Evolutionary conservation across 1,140 invertebrate genomes (phyloP), one percentile per base, ranked within the genome.

Genomic region (Physella acuta): DNA sequence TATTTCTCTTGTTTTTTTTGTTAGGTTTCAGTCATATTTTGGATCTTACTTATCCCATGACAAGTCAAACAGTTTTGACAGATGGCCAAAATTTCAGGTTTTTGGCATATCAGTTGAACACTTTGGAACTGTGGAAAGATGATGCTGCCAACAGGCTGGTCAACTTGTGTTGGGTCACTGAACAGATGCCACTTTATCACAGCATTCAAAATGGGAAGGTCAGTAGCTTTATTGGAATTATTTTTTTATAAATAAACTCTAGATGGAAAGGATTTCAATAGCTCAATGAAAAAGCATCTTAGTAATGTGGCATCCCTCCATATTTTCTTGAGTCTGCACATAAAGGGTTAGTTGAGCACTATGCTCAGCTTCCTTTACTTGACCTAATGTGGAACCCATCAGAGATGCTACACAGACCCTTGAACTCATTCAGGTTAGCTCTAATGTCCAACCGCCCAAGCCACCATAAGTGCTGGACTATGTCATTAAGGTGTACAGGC

Each of bases 21-120:
- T 4, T 75, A 91, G 90, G 95, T 56, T 98, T 98, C 81, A 92
- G 91, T 60, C 92, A 91, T 5, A 93, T 88, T 73, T 90, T 93
- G 77, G 94, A 97, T 65, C 74, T 95, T 5, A 94, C 92, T 0
- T 96, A 97, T 83, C 95, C 95, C 17, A 81, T 97, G 34, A 88
- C 90, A 5, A 92, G 91, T 36, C 94, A 97, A 88, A 91, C 90
- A 3, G 84, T 96, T 56, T 87, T 95, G 33, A 93, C 93, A 2
- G 91, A 97, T 87, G 94, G 94, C 0, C 88, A 91, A 75, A 79
- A 88, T 0, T 94, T 92, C 89, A 90, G 90, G 2, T 94, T 97
- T 73, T 93, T 90, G 80, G 87, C 89, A 8, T 97, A 96, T 81
- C 95, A 97, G 84, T 79, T 97, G 33, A 97, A 97, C 81, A 96